phyloP scores from a whole-genome alignment of 1,140 invertebrate species.

The Eciton burchellii region DNA sequence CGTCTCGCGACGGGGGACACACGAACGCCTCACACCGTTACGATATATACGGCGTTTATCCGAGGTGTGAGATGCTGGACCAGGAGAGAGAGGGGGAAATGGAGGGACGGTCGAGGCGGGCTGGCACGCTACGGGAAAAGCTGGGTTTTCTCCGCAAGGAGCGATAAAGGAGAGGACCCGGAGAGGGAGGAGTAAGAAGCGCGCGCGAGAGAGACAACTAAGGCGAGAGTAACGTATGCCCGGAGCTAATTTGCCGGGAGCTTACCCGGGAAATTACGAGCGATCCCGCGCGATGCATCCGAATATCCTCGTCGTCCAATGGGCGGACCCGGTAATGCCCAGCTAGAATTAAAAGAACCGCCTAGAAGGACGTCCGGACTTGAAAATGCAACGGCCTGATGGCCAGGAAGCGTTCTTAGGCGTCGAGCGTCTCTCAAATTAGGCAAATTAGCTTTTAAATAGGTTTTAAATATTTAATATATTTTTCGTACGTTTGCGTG shows the following conservation, averaged over 20 bases:
- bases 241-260: constrained; percentile 82
- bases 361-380: not conserved
- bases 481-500: not conserved
- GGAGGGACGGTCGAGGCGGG: constrained; percentile 50
- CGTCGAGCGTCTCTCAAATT: too few relatives aligned
- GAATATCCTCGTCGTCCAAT: constrained; percentile 74
- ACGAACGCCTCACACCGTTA: constrained; percentile 22
- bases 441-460: constrained; percentile 22
- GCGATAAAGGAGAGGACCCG: constrained; percentile 69
- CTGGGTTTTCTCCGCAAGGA: constrained; percentile 54
- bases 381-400: constrained; percentile 15
- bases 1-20: constrained; percentile 39
- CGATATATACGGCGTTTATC: constrained; percentile 39
- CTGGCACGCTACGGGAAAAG: constrained; percentile 48
- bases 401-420: too few relatives aligned
- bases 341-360: constrained; percentile 8
- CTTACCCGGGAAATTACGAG: constrained; percentile 81
- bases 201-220: constrained; percentile 56
- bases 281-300: constrained; percentile 78
- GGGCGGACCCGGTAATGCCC: constrained; percentile 8
- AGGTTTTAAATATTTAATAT: not conserved
- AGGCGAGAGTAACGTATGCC: constrained; percentile 81
- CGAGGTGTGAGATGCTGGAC: constrained; percentile 33
- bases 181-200: constrained; percentile 17
- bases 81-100: constrained; percentile 31